Percentiles rank a stretch among this genome's conserved stretches.
Conservation (phyloP, 2,113 vertebrate species). For the Channa argus region DNA sequence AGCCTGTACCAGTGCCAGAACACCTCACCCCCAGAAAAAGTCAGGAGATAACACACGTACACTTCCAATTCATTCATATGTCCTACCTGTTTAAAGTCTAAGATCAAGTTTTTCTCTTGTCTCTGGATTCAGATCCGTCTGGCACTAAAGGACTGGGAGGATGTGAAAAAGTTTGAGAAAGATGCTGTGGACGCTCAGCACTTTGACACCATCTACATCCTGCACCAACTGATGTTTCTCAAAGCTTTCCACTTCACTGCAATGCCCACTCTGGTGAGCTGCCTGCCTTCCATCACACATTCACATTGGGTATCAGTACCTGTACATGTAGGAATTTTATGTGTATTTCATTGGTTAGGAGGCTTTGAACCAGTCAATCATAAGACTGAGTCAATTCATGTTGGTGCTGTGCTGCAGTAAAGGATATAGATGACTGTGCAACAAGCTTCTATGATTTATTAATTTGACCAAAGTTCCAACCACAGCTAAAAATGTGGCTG, state of each 20-base stretch:
- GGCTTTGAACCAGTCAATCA: no score
- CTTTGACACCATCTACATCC: constrained; percentile 88
- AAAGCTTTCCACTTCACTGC: constrained; percentile 92
- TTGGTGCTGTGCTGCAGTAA: no score
- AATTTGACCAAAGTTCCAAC: no score
- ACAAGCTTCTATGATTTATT: no score
- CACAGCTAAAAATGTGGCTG: no score
- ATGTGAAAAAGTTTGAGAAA: constrained; percentile 87
- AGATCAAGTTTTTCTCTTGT: not conserved
- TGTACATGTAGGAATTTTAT: no score
- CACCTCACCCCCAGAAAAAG: constrained; percentile 88
- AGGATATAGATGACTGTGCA: no score
- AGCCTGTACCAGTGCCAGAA: constrained; percentile 88
- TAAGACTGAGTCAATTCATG: no score
- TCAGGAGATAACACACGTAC: constrained; percentile 39
- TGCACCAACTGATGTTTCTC: constrained; percentile 82
- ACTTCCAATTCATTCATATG: accelerated
- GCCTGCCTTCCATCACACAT: no score
- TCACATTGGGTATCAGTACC: no score
- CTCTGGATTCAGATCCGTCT: constrained; percentile 85
- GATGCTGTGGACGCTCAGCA: constrained; percentile 89
- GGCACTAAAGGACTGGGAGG: constrained; percentile 91
- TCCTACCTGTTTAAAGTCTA: accelerated
- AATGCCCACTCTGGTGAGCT: constrained; percentile 88
- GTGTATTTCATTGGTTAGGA: no score